Conservation (phyloP, 2,113 vertebrate genomes). For the Chamaetylas fuelleborni region DNA sequence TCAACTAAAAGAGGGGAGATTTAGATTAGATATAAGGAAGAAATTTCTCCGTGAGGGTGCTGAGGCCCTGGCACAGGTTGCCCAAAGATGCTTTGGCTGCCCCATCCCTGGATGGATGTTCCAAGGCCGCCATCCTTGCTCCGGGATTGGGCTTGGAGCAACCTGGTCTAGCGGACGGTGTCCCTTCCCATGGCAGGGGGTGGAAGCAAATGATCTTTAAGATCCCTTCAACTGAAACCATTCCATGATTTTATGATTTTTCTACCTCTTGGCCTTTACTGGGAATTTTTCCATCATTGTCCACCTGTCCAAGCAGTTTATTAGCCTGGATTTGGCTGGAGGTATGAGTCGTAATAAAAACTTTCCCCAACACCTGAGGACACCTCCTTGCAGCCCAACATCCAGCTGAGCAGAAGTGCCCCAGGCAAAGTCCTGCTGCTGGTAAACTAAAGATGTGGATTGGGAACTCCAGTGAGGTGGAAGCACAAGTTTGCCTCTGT, state of each 20-base stretch:
- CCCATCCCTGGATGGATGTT: neutral
- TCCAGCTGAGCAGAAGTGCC: neutral
- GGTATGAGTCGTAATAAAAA: neutral
- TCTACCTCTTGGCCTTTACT: neutral
- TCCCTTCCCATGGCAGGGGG: neutral
- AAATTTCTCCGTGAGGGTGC: neutral
- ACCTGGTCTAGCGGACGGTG: neutral
- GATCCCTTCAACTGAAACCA: neutral
- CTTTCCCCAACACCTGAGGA: accelerated
- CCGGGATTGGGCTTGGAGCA: neutral
- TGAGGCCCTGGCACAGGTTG: neutral
- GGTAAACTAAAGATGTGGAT: neutral
- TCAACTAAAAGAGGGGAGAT: neutral
- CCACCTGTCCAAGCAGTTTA: accelerated
- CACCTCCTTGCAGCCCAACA: neutral
- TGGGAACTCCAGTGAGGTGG: neutral
- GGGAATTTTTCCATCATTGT: neutral
- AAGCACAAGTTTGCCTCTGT: neutral
- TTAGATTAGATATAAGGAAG: neutral
- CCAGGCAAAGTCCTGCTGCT: neutral
- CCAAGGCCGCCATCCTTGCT: neutral
- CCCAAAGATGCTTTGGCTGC: neutral
- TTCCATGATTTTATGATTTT: neutral
- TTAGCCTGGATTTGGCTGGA: neutral
- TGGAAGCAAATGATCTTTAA: neutral